A percentile compares a stretch with the other conserved stretches of the same genome.
Conservation (phyloP, 2,113 vertebrate species). For the Lucifuga dentata region DNA sequence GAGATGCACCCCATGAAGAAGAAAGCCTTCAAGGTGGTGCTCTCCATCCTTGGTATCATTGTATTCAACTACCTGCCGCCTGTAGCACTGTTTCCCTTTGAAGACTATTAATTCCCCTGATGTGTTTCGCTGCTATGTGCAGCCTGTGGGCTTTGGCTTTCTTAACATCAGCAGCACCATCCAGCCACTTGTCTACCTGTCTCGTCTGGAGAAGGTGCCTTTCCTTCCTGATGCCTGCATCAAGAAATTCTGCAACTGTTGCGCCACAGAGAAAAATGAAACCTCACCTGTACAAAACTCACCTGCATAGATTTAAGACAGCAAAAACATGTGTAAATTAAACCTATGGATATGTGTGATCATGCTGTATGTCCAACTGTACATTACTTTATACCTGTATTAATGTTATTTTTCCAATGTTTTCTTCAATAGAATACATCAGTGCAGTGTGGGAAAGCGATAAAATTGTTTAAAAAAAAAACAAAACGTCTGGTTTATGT, state of each 20-base stretch:
- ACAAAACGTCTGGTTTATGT: too few species aligned
- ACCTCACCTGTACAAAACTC: neutral
- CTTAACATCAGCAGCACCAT: constrained; percentile 84
- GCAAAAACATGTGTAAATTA: neutral
- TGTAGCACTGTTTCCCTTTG: constrained; percentile 81
- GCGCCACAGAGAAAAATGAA: neutral
- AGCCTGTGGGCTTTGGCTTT: constrained; percentile 79
- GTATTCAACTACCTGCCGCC: constrained; percentile 82
- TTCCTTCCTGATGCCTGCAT: constrained; percentile 62
- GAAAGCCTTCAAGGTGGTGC: constrained; percentile 83
- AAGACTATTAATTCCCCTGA: constrained; percentile 72
- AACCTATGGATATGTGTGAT: too few species aligned
- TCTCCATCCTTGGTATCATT: constrained; percentile 79
- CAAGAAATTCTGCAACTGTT: constrained; percentile 49
- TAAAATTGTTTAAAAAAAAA: too few species aligned
- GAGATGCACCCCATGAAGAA: constrained; percentile 86
- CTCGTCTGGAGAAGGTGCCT: constrained; percentile 77
- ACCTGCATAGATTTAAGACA: constrained; percentile 30
- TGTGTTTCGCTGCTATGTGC: constrained; percentile 80
- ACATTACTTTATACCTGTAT: too few species aligned
- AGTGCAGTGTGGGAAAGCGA: too few species aligned
- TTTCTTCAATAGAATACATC: too few species aligned
- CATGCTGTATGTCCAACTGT: too few species aligned
- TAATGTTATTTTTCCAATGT: too few species aligned
- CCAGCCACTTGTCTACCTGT: constrained; percentile 81